Evolutionary conservation across 2,113 vertebrate genomes (phyloP).

Genomic region (Amblyopsis rosae): DNA sequence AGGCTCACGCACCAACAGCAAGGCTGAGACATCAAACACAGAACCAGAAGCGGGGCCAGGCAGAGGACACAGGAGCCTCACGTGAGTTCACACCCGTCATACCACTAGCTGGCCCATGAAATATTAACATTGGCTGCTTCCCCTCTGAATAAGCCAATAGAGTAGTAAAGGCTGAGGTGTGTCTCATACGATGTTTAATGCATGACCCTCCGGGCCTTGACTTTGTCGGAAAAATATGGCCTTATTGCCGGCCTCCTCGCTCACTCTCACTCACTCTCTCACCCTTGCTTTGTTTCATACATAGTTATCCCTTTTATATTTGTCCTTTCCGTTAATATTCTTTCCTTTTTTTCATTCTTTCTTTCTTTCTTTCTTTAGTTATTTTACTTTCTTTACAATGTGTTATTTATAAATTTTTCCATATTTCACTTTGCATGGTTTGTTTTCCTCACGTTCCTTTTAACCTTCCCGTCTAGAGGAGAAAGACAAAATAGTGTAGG

Average conservation of each 20-base stretch:
- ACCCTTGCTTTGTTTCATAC: not conserved
- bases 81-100: slow-evolving; percentile 60
- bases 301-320: not conserved
- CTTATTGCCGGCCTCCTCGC: slow-evolving; percentile 10
- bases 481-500: slow-evolving; percentile 34
- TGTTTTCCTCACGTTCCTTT: not conserved
- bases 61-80: slow-evolving; percentile 30
- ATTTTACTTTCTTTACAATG: slow-evolving; percentile 5
- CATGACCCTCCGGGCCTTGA: slow-evolving; percentile 47
- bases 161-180: slow-evolving; percentile 65
- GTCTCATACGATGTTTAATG: slow-evolving; percentile 65
- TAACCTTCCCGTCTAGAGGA: not conserved
- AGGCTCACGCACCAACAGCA: not conserved
- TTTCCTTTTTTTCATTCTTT: not conserved
- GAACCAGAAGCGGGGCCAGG: slow-evolving; percentile 12
- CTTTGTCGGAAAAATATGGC: slow-evolving; percentile 51
- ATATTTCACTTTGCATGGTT: not conserved
- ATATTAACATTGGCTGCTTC: slow-evolving; percentile 66
- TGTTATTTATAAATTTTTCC: not conserved
- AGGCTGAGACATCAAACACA: slow-evolving; percentile 15
- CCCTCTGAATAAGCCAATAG: slow-evolving; percentile 64
- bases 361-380: not conserved
- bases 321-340: not conserved
- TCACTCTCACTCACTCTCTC: not conserved
- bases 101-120: slow-evolving; percentile 65